Percentiles rank a stretch among this genome's conserved stretches.
Evolutionary conservation across 2,113 vertebrate genomes (phyloP).

Genomic region (Synchiropus splendidus): DNA sequence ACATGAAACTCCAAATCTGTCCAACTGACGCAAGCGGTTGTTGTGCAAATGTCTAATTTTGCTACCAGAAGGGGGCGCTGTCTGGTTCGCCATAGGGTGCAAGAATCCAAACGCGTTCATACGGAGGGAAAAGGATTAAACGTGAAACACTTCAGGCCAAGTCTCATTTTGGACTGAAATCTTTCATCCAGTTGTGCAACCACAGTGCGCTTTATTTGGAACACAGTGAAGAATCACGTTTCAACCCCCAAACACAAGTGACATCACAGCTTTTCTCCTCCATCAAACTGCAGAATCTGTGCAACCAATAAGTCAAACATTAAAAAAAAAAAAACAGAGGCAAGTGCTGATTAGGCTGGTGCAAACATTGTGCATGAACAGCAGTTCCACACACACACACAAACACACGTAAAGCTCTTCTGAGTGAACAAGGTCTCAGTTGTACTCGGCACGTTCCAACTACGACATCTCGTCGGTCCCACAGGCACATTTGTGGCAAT

Average conservation of each 20-base stretch:
- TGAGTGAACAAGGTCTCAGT: too few species aligned
- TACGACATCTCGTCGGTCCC: constrained; percentile 13
- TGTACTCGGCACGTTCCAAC: too few species aligned
- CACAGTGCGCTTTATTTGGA: constrained; percentile 1
- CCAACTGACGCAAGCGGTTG: too few species aligned
- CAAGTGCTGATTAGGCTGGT: constrained; percentile 38
- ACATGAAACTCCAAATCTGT: too few species aligned
- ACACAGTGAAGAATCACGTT: neutral
- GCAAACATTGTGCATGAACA: constrained; percentile 26
- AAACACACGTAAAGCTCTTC: constrained; percentile 9
- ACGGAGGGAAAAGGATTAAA: too few species aligned
- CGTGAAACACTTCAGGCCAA: too few species aligned
- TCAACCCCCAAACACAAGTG: constrained; percentile 3
- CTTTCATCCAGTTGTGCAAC: neutral
- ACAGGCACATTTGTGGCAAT: constrained; percentile 21
- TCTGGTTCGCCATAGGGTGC: too few species aligned
- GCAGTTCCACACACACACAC: constrained; percentile 22
- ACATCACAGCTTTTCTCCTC: neutral
- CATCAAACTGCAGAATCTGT: constrained; percentile 39
- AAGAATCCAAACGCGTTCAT: too few species aligned
- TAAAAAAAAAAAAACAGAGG: constrained; percentile 25
- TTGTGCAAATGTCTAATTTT: too few species aligned
- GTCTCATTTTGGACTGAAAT: constrained; percentile 2
- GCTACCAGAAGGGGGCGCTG: too few species aligned
- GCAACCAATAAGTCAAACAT: constrained; percentile 37